Percentiles rank a stretch among this genome's conserved stretches.
phyloP scores from a whole-genome alignment of 2,888 invertebrate species.

The Petrophora chlorosata region DNA sequence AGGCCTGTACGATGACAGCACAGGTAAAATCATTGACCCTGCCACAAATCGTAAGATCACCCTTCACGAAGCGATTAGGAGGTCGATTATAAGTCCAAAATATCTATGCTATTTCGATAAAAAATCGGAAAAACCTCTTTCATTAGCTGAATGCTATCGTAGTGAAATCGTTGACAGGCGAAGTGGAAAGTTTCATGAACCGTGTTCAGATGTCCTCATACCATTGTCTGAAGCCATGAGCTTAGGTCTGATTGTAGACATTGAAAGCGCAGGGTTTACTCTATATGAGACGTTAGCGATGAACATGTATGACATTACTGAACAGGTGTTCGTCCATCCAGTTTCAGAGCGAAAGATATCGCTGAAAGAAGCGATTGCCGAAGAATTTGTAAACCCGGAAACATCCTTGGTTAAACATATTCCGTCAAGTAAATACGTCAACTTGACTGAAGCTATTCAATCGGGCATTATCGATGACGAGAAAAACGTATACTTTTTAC shows the following conservation, averaged over 20 bases:
- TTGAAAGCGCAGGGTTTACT: slow-evolving; percentile 92
- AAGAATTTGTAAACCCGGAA: slow-evolving; percentile 90
- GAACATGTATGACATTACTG: slow-evolving; percentile 88
- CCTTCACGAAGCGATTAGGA: slow-evolving; percentile 92
- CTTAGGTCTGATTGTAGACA: slow-evolving; percentile 92
- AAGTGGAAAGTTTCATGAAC: slow-evolving; percentile 90
- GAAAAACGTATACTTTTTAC: slow-evolving; percentile 85
- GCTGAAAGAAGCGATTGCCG: slow-evolving; percentile 88
- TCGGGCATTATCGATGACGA: slow-evolving; percentile 87
- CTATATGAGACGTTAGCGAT: slow-evolving; percentile 91
- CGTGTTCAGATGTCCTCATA: slow-evolving; percentile 86
- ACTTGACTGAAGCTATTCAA: slow-evolving; percentile 88
- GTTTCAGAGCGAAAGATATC: slow-evolving; percentile 89
- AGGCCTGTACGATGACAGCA: slow-evolving; percentile 91
- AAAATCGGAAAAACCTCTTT: slow-evolving; percentile 87
- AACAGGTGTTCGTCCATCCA: slow-evolving; percentile 89
- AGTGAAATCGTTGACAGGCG: slow-evolving; percentile 91
- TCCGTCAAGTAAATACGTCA: slow-evolving; percentile 87
- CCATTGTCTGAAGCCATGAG: slow-evolving; percentile 90
- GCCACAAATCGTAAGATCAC: slow-evolving; percentile 90
- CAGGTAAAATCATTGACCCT: slow-evolving; percentile 93
- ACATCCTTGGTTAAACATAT: slow-evolving; percentile 89
- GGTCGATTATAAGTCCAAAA: slow-evolving; percentile 91
- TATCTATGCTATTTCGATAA: slow-evolving; percentile 92
- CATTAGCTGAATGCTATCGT: slow-evolving; percentile 91